These are phyloP conservation scores for Diaprepes abbreviatus DNA, from an alignment of 2,888 invertebrate species.

Conservation along the genomic window DNA sequence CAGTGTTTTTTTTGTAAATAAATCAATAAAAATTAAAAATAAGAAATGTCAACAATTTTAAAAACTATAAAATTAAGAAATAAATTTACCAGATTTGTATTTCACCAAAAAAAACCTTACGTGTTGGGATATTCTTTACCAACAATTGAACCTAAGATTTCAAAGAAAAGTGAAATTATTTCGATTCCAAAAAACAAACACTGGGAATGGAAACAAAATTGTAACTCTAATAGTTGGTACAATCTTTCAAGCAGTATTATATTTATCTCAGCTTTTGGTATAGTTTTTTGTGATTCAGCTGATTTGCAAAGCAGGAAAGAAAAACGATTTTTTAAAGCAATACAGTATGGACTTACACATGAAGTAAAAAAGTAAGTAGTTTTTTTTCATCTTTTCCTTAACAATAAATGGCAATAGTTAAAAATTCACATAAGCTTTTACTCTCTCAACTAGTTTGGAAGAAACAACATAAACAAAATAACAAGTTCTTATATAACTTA, in stretches of 20 bases:
- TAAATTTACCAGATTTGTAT: neutral
- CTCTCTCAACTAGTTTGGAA: too few relatives aligned
- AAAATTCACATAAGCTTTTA: too few relatives aligned
- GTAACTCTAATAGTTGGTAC: neutral
- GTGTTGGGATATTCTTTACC: neutral
- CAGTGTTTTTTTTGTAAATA: neutral
- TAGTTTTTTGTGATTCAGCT: slow-evolving; percentile 58
- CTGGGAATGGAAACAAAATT: slow-evolving; percentile 17
- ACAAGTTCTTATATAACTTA: too few relatives aligned
- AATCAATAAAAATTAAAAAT: neutral
- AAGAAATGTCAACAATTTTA: slow-evolving; percentile 1
- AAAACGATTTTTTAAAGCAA: slow-evolving; percentile 69
- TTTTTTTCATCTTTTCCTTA: slow-evolving; percentile 10
- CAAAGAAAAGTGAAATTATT: neutral
- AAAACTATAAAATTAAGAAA: neutral
- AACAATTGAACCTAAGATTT: neutral
- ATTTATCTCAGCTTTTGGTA: slow-evolving; percentile 31
- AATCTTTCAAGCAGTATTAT: slow-evolving; percentile 4
- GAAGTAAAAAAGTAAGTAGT: slow-evolving; percentile 68
- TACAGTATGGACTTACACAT: slow-evolving; percentile 69
- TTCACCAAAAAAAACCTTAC: neutral
- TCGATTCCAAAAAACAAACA: neutral
- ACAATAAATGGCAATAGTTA: too few relatives aligned
- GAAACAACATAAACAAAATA: too few relatives aligned
- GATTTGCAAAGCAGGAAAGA: slow-evolving; percentile 60